These are phyloP conservation scores for Galemys pyrenaicus DNA, from an alignment of 2,113 vertebrate species.

Conservation along the genomic window DNA sequence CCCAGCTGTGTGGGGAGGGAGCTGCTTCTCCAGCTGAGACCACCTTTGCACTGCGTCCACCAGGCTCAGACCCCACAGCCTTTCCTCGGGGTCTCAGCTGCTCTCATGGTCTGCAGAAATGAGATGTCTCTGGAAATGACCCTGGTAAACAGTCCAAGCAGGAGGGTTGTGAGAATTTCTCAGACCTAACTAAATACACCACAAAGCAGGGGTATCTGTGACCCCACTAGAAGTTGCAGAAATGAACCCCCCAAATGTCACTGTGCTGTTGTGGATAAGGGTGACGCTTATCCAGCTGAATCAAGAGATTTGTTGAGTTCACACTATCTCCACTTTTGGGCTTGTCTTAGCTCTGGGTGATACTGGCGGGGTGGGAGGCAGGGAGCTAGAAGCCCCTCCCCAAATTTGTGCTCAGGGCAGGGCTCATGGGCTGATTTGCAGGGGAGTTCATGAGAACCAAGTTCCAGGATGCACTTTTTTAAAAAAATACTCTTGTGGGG, in stretches of 20 bases:
- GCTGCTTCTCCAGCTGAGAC: not conserved
- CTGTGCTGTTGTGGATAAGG: too few relatives aligned
- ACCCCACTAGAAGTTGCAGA: not conserved
- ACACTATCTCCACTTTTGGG: not conserved
- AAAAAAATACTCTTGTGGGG: too few relatives aligned
- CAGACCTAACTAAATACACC: not conserved
- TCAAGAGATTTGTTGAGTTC: not conserved
- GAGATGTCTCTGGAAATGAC: not conserved
- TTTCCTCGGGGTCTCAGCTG: not conserved
- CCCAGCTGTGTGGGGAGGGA: not conserved
- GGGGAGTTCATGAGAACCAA: not conserved
- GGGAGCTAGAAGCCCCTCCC: not conserved
- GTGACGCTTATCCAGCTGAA: not conserved
- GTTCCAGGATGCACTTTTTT: not conserved
- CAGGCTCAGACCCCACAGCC: not conserved
- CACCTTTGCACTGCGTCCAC: rapidly evolving
- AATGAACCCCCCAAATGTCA: not conserved
- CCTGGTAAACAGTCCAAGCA: not conserved
- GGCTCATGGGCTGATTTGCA: not conserved
- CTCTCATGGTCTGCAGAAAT: not conserved
- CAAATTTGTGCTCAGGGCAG: not conserved
- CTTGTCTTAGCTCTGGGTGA: not conserved
- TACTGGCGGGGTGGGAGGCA: not conserved
- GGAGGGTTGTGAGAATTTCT: not conserved
- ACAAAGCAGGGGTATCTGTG: not conserved